Base-by-base conservation (phyloP, 2,113 vertebrate genomes). In the Gasterosteus nipponicus region DNA sequence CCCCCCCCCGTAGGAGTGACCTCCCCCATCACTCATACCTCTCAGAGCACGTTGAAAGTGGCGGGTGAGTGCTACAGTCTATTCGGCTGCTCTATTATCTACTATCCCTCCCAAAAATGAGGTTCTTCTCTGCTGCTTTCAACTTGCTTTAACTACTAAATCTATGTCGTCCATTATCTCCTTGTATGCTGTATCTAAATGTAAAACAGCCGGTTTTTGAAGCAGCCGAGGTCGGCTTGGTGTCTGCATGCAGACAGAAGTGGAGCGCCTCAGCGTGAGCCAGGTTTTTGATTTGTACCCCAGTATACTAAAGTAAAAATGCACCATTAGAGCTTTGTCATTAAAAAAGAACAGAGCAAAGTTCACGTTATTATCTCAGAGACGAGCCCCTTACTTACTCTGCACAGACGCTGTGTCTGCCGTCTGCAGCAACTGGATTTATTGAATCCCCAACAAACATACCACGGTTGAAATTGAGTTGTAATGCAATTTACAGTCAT, bases 11-110 rank as follows among this genome's bases (percentile, higher is more conserved):
- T 99, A 68, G 98, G 97, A 0, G 95, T 99, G 76, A 99, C 98
- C 1, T 98, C 97, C 2, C 98, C 98, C 62, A 99, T 99, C 87
- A 98, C 98, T 39, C 97, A 99, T 59, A 97, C 95, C 0, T 97
- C 97, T 18, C 97, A 97, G 90, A 95, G 95, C 64, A 87, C 95
- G 77, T 94, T 98, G 62, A 99, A 95, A 92, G 96, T 98, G 0
- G 96, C 96, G 95, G 96, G 97, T 98, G 59, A 95, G 93, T 38
- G 5, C 35, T 7, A 38, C 35, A 38, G 39, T 7, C n/a, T 26
- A 0, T 63, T 4, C 46, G 3, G 42, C 7, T 29, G 3, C 44
- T 22, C 15, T 44, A 46, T 58, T 61, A 31, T 64, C 58, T 51
- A 49, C 54, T 29, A 4, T 58, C 54, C 22, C 2, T 7, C 19